These are phyloP conservation scores for Melanerpes formicivorus DNA, from an alignment of 2,113 vertebrate species.

Conservation along the genomic window DNA sequence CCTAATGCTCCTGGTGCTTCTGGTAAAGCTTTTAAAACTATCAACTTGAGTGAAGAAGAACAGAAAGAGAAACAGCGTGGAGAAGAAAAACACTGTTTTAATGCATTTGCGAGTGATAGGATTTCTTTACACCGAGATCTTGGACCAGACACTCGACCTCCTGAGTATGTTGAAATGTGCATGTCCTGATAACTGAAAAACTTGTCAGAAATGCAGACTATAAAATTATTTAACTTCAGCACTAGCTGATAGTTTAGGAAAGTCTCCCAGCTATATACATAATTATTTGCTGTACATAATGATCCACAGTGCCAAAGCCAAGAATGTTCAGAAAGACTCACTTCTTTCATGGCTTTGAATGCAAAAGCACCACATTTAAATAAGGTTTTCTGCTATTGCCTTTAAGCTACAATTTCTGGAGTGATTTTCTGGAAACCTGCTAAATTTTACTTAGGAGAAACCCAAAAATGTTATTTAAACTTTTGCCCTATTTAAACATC, in stretches of 20 bases:
- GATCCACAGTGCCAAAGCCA: background rate
- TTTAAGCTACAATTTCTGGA: slow-evolving; percentile 21
- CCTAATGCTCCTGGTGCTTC: slow-evolving; percentile 89
- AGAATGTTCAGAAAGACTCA: slow-evolving; percentile 7
- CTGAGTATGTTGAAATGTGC: slow-evolving; percentile 87
- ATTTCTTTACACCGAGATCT: slow-evolving; percentile 96
- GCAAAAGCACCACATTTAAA: slow-evolving; percentile 29
- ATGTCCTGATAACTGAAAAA: background rate
- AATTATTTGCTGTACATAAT: background rate
- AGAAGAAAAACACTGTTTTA: slow-evolving; percentile 96
- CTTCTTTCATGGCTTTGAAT: slow-evolving; percentile 22
- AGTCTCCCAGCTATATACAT: background rate
- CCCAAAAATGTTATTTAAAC: background rate
- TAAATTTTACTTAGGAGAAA: background rate
- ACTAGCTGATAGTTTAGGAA: background rate
- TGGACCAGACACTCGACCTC: slow-evolving; percentile 95
- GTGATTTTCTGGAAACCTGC: background rate
- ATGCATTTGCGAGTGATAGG: slow-evolving; percentile 94
- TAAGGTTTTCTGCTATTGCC: background rate
- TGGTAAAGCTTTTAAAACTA: slow-evolving; percentile 87
- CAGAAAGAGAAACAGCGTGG: slow-evolving; percentile 91
- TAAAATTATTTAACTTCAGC: background rate
- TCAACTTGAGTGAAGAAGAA: slow-evolving; percentile 83
- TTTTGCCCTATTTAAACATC: background rate
- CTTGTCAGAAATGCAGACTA: background rate